Conservation (phyloP, 2,113 vertebrate genomes). For the Gorsachius goisagi region DNA sequence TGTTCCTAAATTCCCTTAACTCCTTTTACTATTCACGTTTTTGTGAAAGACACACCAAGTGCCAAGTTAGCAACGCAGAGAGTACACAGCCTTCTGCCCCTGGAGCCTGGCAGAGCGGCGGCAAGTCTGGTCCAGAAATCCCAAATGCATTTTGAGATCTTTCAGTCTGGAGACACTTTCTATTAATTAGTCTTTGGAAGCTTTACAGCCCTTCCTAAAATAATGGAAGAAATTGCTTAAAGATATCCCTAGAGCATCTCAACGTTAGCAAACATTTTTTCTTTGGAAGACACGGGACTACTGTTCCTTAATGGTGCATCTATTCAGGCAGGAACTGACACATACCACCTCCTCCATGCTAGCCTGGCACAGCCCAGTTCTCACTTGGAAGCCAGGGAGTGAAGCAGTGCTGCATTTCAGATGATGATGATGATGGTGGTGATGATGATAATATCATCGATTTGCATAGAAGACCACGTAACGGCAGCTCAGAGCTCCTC, state of each 20-base stretch:
- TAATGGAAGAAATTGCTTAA: neutral
- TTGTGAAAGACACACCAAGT: neutral
- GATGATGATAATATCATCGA: neutral
- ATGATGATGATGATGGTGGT: no score
- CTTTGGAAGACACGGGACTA: neutral
- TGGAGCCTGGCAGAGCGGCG: neutral
- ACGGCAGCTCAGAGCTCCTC: neutral
- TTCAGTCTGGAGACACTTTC: neutral
- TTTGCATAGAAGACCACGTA: neutral
- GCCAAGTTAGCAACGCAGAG: neutral
- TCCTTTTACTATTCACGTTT: neutral
- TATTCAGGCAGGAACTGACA: neutral
- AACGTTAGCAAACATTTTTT: rapidly evolving
- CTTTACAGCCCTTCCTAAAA: neutral
- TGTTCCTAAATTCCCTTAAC: neutral
- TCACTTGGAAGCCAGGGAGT: neutral
- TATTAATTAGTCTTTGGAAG: constrained; percentile 20
- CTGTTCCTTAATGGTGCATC: neutral
- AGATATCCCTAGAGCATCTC: neutral
- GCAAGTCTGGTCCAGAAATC: neutral
- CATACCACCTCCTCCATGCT: neutral
- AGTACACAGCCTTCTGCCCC: neutral
- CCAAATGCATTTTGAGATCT: neutral
- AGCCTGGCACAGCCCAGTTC: neutral
- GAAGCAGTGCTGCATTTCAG: neutral